Percentiles rank a stretch among this genome's conserved stretches.
These are phyloP conservation scores for Morus bassanus DNA, from an alignment of 2,797 vertebrate genomes.

Conservation along the genomic window DNA sequence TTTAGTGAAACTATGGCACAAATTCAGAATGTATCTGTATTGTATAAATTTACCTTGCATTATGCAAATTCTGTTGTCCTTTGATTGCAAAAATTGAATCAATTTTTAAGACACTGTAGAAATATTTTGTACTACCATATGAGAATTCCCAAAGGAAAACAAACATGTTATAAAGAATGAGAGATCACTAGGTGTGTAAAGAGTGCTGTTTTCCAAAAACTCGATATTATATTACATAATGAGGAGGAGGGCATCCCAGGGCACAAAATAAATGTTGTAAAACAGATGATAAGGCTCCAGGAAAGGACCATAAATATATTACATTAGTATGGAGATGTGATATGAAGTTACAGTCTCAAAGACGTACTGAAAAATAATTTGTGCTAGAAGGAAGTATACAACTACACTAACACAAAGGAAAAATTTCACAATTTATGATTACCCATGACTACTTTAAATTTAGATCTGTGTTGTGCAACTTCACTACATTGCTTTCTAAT, in stretches of 20 bases:
- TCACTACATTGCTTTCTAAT: background rate
- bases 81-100: background rate
- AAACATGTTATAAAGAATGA: background rate
- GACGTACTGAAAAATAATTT: background rate
- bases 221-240: background rate
- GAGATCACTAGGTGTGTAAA: background rate
- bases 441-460: background rate
- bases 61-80: background rate
- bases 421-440: background rate
- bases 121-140: background rate
- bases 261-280: background rate
- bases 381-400: background rate
- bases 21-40: background rate
- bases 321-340: background rate
- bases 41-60: background rate
- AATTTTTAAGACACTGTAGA: background rate
- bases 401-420: background rate
- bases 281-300: background rate
- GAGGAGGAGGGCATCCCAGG: background rate
- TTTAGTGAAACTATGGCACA: background rate
- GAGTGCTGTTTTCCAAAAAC: background rate
- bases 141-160: background rate
- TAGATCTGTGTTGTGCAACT: background rate
- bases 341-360: background rate
- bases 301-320: background rate